Base-by-base conservation (phyloP, 2,888 invertebrate species). In the Clostera curtula region DNA sequence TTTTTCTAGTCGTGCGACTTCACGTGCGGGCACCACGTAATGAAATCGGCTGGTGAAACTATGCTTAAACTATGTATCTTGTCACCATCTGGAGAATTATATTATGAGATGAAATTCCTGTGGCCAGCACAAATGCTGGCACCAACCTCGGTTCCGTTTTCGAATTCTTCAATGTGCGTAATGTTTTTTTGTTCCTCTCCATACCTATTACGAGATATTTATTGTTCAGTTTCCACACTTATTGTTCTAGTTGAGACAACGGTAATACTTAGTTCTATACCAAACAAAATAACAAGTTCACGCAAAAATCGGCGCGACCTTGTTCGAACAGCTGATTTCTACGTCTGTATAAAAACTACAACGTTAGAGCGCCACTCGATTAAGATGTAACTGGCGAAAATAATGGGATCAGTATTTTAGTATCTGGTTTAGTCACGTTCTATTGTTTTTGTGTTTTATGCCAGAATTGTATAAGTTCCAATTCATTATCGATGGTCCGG, bases 321-420 rank as follows among this genome's bases (percentile, higher is more conserved):
- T 49, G 28, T 3, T 5, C 23, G 32, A 53, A 54, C 68, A 63
- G 63, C 62, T 67, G 67, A 66, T 68, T 66, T 66, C 64, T 64
- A 60, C 47, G 44, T 37, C 32, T 43, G 36, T 34, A 43, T 49
- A 53, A 52, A 49, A 48, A 50, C 33, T 35, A 43, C 36, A 42
- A 27, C 43, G n/a, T n/a, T n/a, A n/a, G n/a, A n/a, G n/a, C n/a
- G n/a, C n/a, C 25, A 24, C 29, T 32, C 27, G 21, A 31, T 34
- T 26, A 34, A 29, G 31, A 25, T 32, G 24, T 26, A 31, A 25
- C 29, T 23, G 23, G 23, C 23, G 9, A 14, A 14, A 10, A 22
- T 28, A 21, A 24, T 24, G 25, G 29, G 35, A 42, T 31, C 32
- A 9, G 14, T 20, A 20, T 12, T 10, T n/a, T n/a, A n/a, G n/a